These are phyloP conservation scores for Cheilinus undulatus DNA, from an alignment of 2,113 vertebrate genomes.

Conservation along the genomic window DNA sequence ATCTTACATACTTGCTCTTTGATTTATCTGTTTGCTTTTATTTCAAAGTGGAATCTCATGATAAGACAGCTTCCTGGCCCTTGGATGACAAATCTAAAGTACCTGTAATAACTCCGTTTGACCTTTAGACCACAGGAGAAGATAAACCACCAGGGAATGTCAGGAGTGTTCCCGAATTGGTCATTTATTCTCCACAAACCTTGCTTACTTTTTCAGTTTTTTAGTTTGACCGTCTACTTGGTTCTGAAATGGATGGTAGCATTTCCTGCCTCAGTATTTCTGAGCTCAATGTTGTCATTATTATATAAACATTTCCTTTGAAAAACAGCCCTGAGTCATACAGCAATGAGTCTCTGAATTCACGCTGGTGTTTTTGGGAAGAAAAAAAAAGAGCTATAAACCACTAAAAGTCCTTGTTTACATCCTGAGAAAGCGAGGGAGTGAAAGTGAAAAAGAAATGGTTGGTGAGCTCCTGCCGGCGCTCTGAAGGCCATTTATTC, in stretches of 20 bases:
- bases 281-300: background rate
- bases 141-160: background rate
- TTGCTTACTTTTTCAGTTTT: too few species aligned
- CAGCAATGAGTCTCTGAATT: background rate
- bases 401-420: background rate
- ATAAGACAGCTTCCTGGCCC: too few species aligned
- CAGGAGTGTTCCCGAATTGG: background rate
- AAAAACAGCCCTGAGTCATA: background rate
- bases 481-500: background rate
- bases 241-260: background rate
- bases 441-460: background rate
- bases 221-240: background rate
- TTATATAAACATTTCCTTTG: background rate
- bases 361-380: background rate
- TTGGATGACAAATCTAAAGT: too few species aligned
- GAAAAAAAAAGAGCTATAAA: background rate
- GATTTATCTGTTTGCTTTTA: too few species aligned
- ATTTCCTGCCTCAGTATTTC: background rate
- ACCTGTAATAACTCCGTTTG: background rate
- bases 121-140: background rate
- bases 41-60: too few species aligned
- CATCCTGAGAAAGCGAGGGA: background rate
- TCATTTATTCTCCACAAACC: background rate
- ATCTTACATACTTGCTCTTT: too few species aligned
- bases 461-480: background rate